Evolutionary conservation across 2,888 invertebrate species (phyloP).

Genomic region (Drosophila vallismaia): DNA sequence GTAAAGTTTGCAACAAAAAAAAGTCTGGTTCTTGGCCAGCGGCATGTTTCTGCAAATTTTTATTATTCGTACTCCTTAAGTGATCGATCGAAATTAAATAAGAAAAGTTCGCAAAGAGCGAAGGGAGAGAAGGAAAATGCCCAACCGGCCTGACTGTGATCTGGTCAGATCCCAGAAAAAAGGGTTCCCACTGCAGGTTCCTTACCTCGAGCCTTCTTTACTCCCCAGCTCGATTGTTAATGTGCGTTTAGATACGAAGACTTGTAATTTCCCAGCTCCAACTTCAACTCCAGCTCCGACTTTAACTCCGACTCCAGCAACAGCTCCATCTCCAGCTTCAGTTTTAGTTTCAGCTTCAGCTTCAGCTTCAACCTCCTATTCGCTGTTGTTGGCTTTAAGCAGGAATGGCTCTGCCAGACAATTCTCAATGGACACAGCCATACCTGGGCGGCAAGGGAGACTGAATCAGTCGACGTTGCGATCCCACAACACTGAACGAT

Average conservation of each 20-base stretch:
- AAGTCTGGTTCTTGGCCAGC: slow-evolving; percentile 53
- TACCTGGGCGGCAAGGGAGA: not conserved
- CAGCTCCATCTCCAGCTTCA: slow-evolving; percentile 2
- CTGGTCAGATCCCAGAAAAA: slow-evolving; percentile 27
- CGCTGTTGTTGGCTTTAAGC: slow-evolving; percentile 8
- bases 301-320: slow-evolving; percentile 7
- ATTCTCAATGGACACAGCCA: slow-evolving; percentile 60
- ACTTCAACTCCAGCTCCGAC: slow-evolving; percentile 16
- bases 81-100: slow-evolving; percentile 77
- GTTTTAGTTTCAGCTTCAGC: slow-evolving; percentile 6
- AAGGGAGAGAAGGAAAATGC: slow-evolving; percentile 54
- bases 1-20: slow-evolving; percentile 34
- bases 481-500: slow-evolving; percentile 45
- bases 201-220: slow-evolving; percentile 26
- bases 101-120: slow-evolving; percentile 69
- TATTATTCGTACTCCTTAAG: slow-evolving; percentile 75
- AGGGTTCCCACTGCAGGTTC: slow-evolving; percentile 18
- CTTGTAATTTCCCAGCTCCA: slow-evolving; percentile 73
- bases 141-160: slow-evolving; percentile 23
- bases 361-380: slow-evolving; percentile 5
- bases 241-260: slow-evolving; percentile 78
- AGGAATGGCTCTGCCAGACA: slow-evolving; percentile 45
- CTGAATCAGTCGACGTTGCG: slow-evolving; percentile 9
- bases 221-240: slow-evolving; percentile 72
- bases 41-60: slow-evolving; percentile 70